Base-by-base conservation (phyloP, 2,888 invertebrate genomes). In the Dexiosoma caninum region DNA sequence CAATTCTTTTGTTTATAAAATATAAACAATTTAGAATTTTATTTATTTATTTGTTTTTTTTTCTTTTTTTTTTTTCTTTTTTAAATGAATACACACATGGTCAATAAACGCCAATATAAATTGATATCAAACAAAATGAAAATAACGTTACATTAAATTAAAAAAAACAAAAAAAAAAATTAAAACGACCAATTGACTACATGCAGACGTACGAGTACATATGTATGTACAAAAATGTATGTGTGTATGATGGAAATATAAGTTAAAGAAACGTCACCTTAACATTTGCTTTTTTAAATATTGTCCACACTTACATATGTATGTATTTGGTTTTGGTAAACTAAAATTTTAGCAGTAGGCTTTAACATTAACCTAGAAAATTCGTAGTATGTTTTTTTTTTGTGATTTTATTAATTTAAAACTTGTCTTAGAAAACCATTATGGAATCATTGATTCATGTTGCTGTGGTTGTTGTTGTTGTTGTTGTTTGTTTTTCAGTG, bases 351-450 rank as follows among this genome's bases (percentile, higher is more conserved):
- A 69, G 49, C 57, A 77, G 81, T 81, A 81, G 81, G 81, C 81
- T 81, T 81, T 81, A 81, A 81, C 81, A 81, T 81, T 81, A 81
- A 81, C 81, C 81, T 81, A 81, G 81, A 81, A 81, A 81, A 74
- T 55, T 35, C 7, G 16, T 35, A 27, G 40, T n/a, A 19, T 30
- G 32, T 1, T 42, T 55, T 37, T 23, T 35, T 46, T 44, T 35
- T 8, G 46, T 46, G 30, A n/a, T n/a, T n/a, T n/a, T n/a, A n/a
- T n/a, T n/a, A 55, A 57, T 66, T 37, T 40, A 23, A 66, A 66
- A 75, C 57, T 60, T 67, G 57, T 60, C 57, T 72, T 32, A 40
- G n/a, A 49, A 60, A 49, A 44, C 51, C 67, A 60, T 75, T 16
- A 60, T 66, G 30, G 9, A 40, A 35, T 32, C 42, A 53, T 72